Evolutionary conservation across 1,140 invertebrate genomes (phyloP).

Genomic region (Tribolium castaneum): DNA sequence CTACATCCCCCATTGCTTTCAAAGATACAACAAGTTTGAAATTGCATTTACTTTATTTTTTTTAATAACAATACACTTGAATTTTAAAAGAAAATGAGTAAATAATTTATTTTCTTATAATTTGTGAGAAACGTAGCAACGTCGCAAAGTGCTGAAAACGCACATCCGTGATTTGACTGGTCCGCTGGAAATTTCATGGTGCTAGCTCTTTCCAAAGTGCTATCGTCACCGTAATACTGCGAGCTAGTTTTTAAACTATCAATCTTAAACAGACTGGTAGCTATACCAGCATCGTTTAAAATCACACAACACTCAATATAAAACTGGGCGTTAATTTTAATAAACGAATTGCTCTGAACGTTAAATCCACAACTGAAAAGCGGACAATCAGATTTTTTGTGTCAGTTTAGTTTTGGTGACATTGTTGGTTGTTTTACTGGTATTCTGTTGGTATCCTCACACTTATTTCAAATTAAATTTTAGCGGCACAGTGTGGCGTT

Average conservation of each 20-base stretch:
- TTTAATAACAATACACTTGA: too few species aligned
- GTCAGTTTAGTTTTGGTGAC: background rate
- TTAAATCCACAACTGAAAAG: background rate
- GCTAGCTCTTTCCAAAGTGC: too few species aligned
- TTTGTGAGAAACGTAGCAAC: too few species aligned
- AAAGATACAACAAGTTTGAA: too few species aligned
- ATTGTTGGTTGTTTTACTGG: background rate
- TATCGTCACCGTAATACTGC: too few species aligned
- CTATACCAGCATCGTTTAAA: conserved; percentile 13
- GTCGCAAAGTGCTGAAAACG: too few species aligned
- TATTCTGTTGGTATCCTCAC: background rate
- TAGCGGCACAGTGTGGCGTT: background rate
- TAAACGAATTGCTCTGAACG: background rate
- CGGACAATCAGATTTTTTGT: conserved; percentile 33
- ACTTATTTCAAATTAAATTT: background rate
- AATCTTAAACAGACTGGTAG: background rate
- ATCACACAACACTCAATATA: background rate
- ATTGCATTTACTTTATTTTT: too few species aligned
- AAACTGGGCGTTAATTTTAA: conserved; percentile 7
- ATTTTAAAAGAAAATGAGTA: too few species aligned
- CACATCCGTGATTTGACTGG: too few species aligned
- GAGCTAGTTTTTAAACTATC: conserved; percentile 6
- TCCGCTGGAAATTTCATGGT: too few species aligned
- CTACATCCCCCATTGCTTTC: too few species aligned
- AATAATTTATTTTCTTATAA: too few species aligned